phyloP scores from a whole-genome alignment of 2,797 vertebrate species.

The Pogoniulus pusillus region DNA sequence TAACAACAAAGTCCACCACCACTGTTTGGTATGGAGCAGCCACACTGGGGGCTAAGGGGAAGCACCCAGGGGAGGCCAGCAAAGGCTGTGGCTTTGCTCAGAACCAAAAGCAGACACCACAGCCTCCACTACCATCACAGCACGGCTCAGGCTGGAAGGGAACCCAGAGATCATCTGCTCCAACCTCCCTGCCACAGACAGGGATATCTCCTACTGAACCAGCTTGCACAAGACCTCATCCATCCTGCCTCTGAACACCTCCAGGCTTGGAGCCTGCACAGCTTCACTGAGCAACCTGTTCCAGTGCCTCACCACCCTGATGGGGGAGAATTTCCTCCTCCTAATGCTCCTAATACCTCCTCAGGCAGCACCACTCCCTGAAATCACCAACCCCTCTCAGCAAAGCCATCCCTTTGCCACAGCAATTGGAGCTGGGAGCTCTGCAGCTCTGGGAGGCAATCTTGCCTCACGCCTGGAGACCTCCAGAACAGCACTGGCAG shows the following conservation, averaged over 20 bases:
- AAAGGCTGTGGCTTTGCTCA: not conserved
- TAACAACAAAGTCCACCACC: not conserved
- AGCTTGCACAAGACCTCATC: no score
- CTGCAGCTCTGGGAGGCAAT: slow-evolving; percentile 61
- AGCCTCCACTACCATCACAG: not conserved
- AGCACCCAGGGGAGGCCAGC: not conserved
- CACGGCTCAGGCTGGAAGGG: no score
- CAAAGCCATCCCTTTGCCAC: not conserved
- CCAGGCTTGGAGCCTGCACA: no score
- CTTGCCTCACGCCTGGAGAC: slow-evolving; percentile 42
- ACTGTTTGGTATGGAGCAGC: not conserved
- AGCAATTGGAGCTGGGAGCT: slow-evolving; percentile 51
- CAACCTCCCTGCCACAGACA: no score
- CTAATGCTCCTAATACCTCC: not conserved
- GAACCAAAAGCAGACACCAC: not conserved
- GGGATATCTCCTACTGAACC: no score
- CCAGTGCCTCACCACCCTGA: no score
- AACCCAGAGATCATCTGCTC: no score
- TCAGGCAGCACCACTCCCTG: not conserved
- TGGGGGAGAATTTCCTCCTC: not conserved
- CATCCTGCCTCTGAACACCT: no score
- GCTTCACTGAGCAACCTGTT: no score
- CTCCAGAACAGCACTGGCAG: slow-evolving; percentile 64
- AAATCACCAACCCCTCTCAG: slow-evolving; percentile 25
- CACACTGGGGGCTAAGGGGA: not conserved